These are phyloP conservation scores for Stenichneumon culpator DNA, from an alignment of 2,888 invertebrate genomes.

Conservation along the genomic window DNA sequence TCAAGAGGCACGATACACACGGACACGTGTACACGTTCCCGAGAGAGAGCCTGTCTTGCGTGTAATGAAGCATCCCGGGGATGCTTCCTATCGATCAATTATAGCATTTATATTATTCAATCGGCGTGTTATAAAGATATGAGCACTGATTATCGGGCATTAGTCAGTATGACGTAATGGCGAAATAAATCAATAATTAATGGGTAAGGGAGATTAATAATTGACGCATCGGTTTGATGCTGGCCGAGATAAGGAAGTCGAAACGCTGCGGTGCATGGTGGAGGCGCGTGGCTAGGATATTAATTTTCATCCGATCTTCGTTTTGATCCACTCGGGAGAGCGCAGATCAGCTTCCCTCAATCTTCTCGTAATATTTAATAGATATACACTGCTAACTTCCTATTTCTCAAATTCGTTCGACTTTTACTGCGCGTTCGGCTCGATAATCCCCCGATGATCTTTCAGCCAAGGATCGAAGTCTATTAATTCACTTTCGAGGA, in stretches of 20 bases:
- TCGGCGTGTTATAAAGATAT: constrained; percentile 64
- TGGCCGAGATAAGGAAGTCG: constrained; percentile 47
- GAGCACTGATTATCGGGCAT: constrained; percentile 68
- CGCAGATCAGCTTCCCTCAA: constrained; percentile 14
- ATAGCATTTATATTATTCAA: constrained; percentile 65
- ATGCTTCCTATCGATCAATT: constrained; percentile 64
- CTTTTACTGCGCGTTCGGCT: constrained; percentile 1
- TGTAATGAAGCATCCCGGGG: constrained; percentile 3
- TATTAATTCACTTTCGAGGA: constrained; percentile 22
- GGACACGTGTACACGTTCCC: not conserved
- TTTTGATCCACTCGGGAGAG: not conserved
- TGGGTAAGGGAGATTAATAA: constrained; percentile 63
- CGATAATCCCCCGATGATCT: constrained; percentile 22
- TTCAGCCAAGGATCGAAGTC: constrained; percentile 1
- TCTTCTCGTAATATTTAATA: constrained; percentile 42
- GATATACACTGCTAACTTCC: constrained; percentile 16
- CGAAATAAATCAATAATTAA: constrained; percentile 69
- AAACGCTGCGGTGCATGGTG: not conserved
- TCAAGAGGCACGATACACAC: constrained; percentile 39
- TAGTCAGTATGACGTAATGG: constrained; percentile 66
- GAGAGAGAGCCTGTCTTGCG: constrained; percentile 13
- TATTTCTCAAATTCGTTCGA: constrained; percentile 44
- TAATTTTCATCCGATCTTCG: constrained; percentile 23
- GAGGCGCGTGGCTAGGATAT: constrained; percentile 40
- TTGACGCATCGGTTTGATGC: constrained; percentile 52